Evolutionary conservation across 2,113 vertebrate genomes (phyloP).

Genomic region (Cyanistes caeruleus): DNA sequence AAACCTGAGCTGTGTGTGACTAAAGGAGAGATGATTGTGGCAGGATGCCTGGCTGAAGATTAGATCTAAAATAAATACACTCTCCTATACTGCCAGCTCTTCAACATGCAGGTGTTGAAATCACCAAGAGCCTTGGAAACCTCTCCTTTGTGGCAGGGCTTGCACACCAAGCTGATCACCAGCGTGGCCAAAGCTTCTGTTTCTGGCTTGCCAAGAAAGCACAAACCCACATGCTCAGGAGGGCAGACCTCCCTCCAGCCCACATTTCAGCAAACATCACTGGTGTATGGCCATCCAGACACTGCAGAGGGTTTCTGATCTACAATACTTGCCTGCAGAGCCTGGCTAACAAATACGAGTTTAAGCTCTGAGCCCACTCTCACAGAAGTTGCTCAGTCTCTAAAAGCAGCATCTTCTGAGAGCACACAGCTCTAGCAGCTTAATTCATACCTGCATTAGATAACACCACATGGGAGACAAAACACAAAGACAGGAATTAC

Average conservation of each 20-base stretch:
- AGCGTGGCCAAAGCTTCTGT: background rate
- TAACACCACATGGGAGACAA: background rate
- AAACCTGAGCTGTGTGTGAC: background rate
- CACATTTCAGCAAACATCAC: background rate
- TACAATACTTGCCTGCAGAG: background rate
- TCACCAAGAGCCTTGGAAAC: background rate
- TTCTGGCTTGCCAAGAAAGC: background rate
- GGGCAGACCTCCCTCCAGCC: background rate
- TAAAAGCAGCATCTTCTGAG: background rate
- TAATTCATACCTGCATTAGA: background rate
- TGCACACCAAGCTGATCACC: background rate
- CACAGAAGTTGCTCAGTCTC: background rate
- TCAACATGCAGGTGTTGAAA: background rate
- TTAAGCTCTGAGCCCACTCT: background rate
- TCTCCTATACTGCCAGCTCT: background rate
- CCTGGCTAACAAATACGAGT: background rate
- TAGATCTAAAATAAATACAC: background rate
- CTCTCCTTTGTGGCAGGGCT: background rate
- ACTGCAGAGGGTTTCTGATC: background rate
- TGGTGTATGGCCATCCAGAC: background rate
- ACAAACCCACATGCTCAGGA: background rate
- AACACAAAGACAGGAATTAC: background rate
- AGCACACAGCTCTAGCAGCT: background rate
- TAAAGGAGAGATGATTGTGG: background rate
- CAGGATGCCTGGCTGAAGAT: background rate